Evolutionary conservation across 1,140 invertebrate species (phyloP).

Genomic region (Eupristina koningsbergeri): DNA sequence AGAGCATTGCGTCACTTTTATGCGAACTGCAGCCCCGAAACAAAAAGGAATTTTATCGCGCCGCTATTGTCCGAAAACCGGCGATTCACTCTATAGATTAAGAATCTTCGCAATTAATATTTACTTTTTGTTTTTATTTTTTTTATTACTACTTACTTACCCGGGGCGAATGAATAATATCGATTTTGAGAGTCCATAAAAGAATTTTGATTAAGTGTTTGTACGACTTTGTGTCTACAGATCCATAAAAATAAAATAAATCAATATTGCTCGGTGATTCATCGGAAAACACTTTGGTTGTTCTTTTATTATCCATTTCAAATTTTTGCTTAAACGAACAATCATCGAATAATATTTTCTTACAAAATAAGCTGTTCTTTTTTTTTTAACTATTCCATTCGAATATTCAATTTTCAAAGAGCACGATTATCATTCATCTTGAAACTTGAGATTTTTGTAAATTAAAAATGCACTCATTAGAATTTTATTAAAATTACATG

Average conservation of each 20-base stretch:
- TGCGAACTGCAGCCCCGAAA: not conserved
- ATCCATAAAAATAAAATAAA: conserved; percentile 1
- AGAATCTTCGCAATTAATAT: too few relatives aligned
- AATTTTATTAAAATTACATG: too few relatives aligned
- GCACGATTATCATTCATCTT: not conserved
- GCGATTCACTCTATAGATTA: not conserved
- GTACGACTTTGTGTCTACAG: not conserved
- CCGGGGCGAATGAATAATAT: not conserved
- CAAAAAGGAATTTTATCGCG: not conserved
- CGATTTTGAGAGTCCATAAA: not conserved
- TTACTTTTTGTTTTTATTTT: not conserved
- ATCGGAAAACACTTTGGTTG: not conserved
- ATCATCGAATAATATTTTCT: not conserved
- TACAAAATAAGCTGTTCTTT: not conserved
- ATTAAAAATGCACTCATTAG: too few relatives aligned
- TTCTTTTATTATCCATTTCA: not conserved
- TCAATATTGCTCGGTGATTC: not conserved
- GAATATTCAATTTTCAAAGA: not conserved
- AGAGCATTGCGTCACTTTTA: not conserved
- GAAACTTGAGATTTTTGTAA: not conserved
- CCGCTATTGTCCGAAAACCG: too few relatives aligned
- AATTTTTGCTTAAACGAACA: not conserved
- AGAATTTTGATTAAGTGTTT: not conserved
- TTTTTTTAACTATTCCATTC: not conserved
- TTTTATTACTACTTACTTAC: not conserved